Conservation (phyloP, 2,888 invertebrate species). For the Rhagophthalmus giganteus region DNA sequence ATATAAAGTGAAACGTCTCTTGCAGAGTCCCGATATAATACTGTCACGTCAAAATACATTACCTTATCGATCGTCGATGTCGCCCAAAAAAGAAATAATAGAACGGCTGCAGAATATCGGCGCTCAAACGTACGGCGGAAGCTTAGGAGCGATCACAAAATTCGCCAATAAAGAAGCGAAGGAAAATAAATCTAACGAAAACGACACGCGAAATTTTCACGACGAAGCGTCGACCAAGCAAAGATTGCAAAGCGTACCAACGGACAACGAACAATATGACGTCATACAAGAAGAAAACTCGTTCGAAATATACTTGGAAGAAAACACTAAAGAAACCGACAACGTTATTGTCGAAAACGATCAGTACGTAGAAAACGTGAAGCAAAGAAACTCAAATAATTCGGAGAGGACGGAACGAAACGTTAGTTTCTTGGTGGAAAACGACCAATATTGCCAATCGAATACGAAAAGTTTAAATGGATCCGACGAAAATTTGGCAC, state of each 20-base stretch:
- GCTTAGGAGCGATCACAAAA: constrained; percentile 38
- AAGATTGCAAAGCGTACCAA: constrained; percentile 1
- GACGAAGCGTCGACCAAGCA: too few relatives aligned
- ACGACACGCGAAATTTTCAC: too few relatives aligned
- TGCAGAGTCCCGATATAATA: background rate
- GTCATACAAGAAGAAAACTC: constrained; percentile 26
- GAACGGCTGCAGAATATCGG: constrained; percentile 47
- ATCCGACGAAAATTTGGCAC: constrained; percentile 23
- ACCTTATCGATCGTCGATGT: constrained; percentile 21
- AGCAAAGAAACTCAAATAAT: background rate
- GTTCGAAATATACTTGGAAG: constrained; percentile 3
- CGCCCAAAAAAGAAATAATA: constrained; percentile 36
- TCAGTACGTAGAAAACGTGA: background rate
- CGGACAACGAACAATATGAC: constrained; percentile 39
- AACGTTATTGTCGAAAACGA: too few relatives aligned
- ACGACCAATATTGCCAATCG: constrained; percentile 24
- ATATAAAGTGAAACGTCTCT: too few relatives aligned
- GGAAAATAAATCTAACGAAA: background rate
- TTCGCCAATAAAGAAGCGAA: constrained; percentile 4
- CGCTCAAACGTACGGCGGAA: constrained; percentile 46
- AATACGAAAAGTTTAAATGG: constrained; percentile 6
- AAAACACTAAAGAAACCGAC: too few relatives aligned
- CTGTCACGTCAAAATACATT: constrained; percentile 36
- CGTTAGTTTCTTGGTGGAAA: constrained; percentile 14
- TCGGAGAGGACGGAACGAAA: background rate